Base-by-base conservation (phyloP, 2,888 invertebrate species). In the Neoaliturus tenellus region DNA sequence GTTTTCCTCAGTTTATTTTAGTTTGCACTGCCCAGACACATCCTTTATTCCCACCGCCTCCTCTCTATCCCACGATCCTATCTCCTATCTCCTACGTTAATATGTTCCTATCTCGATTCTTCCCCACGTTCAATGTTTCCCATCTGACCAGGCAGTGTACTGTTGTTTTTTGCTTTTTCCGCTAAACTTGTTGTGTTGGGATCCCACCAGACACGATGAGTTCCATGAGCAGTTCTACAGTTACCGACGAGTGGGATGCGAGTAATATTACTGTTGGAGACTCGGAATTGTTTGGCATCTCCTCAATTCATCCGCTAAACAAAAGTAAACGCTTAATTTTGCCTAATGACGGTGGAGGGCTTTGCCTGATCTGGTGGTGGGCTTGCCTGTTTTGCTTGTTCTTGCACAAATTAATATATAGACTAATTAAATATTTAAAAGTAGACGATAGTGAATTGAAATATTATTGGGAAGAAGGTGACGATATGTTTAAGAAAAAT, bases 161-260 rank as follows among this genome's bases (percentile, higher is more conserved):
- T 48, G 39, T 80, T 75, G 55, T 28, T 71, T 71, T 51, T 78
- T 78, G 55, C 55, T 81, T 75, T 44, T 14, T 81, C 83, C 62
- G 83, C 83, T 67, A 62, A 58, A 25, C 41, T n/a, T 83, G 41
- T 31, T 82, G 83, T 82, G 82, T 75, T 83, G 55, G 73, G 81
- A 62, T 31, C 25, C 62, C 14, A 62, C 62, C 75, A 85, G 86
- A 86, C 80, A 84, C 85, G 55, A 85, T 85, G 86, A 86, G 85
- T 84, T 84, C 85, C 35, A 80, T 86, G 84, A 82, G 85, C 58
- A 85, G 84, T 62, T 80, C 82, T 23, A 71, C 84, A n/a, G 28
- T 80, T 35, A 55, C 39, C n/a, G 84, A 84, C 10, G 84, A 84
- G 62, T 69, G 69, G 73, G 82, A 84, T 31, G 48, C 81, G 5